These are phyloP conservation scores for Sthenelais limicola DNA, from an alignment of 2,888 invertebrate genomes.

Conservation along the genomic window DNA sequence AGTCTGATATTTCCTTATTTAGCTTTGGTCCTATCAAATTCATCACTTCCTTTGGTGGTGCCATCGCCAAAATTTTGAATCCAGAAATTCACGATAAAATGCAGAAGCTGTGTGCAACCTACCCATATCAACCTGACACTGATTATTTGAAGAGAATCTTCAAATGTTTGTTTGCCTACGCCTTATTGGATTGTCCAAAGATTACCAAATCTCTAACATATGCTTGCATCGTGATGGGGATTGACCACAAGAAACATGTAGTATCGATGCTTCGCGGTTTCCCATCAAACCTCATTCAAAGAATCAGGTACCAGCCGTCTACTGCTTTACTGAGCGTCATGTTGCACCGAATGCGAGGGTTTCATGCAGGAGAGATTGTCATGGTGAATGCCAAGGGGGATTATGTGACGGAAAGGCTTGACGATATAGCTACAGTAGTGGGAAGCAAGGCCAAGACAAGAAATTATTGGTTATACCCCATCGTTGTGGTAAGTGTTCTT, in stretches of 20 bases:
- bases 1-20: slow-evolving; percentile 68
- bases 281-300: slow-evolving; percentile 61
- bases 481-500: slow-evolving; percentile 66
- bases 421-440: slow-evolving; percentile 61
- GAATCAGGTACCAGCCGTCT: slow-evolving; percentile 66
- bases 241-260: slow-evolving; percentile 63
- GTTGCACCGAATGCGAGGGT: slow-evolving; percentile 57
- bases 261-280: slow-evolving; percentile 68
- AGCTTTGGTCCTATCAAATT: slow-evolving; percentile 72
- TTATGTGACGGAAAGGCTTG: slow-evolving; percentile 65
- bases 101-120: slow-evolving; percentile 56
- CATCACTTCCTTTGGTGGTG: slow-evolving; percentile 71
- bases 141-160: slow-evolving; percentile 67
- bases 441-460: slow-evolving; percentile 63
- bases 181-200: slow-evolving; percentile 60
- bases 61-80: slow-evolving; percentile 67
- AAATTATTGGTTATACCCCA: slow-evolving; percentile 72
- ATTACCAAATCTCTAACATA: slow-evolving; percentile 58
- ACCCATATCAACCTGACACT: slow-evolving; percentile 59
- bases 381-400: slow-evolving; percentile 63
- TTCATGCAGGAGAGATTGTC: slow-evolving; percentile 56
- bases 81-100: slow-evolving; percentile 59
- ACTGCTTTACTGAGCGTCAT: slow-evolving; percentile 66
- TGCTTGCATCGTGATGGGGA: slow-evolving; percentile 53
- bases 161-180: slow-evolving; percentile 64